Base-by-base conservation (phyloP, 2,888 invertebrate genomes). In the Endomychus coccineus region DNA sequence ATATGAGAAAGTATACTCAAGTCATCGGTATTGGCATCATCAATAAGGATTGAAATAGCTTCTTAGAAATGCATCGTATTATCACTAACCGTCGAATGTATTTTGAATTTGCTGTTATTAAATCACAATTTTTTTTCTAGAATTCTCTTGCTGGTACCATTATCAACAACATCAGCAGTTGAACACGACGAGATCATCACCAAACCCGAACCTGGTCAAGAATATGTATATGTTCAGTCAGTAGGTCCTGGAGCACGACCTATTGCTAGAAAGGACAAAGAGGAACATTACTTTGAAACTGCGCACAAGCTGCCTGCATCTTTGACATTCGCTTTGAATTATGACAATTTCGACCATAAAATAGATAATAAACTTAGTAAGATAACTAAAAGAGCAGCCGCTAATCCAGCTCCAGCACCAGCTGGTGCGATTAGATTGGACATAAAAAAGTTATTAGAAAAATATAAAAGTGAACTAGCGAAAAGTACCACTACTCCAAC, bases 261-360 rank as follows among this genome's bases (percentile, higher is more conserved):
- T 9, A 58, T 64, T 13, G 40, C 55, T 3, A 51, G 64, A 25
- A 64, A 66, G 48, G 61, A 60, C 33, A 59, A 61, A 38, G 46
- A 59, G 28, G 55, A 56, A 28, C 54, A 57, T 28, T 61, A 62
- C 6, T 83, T 83, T 52, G 82, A 83, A 64, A 80, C 82, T 2
- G 71, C 83, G 2, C 84, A 84, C 58, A 84, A 83, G 64, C 71
- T 80, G 46, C 78, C 77, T 1, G 72, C 62, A 11, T 58, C 55
- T n/a, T 38, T 68, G n/a, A 59, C 60, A 2, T 65, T 58, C 35
- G 52, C 58, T 27, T 40, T 61, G 2, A 61, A 62, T 12, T 55
- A 62, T n/a, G 55, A 58, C 16, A 59, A 58, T 2, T 55, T 59
- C n/a, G 61, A 62, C 10, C 59, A 59, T 19, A 55, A 56, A 33